These are phyloP conservation scores for Zaprionus nigranus DNA, from an alignment of 1,140 invertebrate species.

Conservation along the genomic window DNA sequence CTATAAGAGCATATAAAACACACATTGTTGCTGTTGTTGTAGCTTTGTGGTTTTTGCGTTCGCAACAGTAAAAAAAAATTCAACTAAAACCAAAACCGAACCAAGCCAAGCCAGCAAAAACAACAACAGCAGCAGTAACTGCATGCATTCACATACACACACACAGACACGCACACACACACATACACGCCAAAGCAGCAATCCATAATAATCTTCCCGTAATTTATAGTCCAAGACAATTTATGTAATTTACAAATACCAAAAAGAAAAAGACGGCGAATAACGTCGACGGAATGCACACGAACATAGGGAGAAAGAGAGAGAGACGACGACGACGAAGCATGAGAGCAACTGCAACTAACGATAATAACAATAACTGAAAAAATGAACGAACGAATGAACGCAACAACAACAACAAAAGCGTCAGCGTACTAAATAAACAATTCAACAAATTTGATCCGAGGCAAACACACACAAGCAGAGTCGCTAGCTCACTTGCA, in stretches of 20 bases:
- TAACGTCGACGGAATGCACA: constrained; percentile 41
- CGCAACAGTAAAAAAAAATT: constrained; percentile 17
- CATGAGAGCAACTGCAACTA: constrained; percentile 68
- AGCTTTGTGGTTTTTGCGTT: constrained; percentile 39
- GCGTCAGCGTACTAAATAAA: constrained; percentile 76
- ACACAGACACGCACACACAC: constrained; percentile 7
- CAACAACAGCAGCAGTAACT: constrained; percentile 25
- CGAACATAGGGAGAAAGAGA: constrained; percentile 36
- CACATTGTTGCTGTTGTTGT: constrained; percentile 16
- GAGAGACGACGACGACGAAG: constrained; percentile 7
- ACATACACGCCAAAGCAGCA: constrained; percentile 49
- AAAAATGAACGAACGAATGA: constrained; percentile 35
- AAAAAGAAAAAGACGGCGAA: constrained; percentile 72
- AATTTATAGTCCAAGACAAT: constrained; percentile 83
- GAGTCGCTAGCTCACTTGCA: not conserved
- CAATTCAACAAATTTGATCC: constrained; percentile 84
- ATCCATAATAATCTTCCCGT: constrained; percentile 83
- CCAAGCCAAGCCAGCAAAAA: constrained; percentile 37
- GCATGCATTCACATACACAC: constrained; percentile 28
- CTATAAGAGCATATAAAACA: constrained; percentile 68
- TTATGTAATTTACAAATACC: constrained; percentile 83
- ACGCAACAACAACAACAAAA: constrained; percentile 50
- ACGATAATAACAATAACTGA: constrained; percentile 81
- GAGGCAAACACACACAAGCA: constrained; percentile 64
- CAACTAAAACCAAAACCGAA: constrained; percentile 47